These are phyloP conservation scores for Anneissia japonica DNA, from an alignment of 35 echinoderm and acorn worm species.

Conservation along the genomic window DNA sequence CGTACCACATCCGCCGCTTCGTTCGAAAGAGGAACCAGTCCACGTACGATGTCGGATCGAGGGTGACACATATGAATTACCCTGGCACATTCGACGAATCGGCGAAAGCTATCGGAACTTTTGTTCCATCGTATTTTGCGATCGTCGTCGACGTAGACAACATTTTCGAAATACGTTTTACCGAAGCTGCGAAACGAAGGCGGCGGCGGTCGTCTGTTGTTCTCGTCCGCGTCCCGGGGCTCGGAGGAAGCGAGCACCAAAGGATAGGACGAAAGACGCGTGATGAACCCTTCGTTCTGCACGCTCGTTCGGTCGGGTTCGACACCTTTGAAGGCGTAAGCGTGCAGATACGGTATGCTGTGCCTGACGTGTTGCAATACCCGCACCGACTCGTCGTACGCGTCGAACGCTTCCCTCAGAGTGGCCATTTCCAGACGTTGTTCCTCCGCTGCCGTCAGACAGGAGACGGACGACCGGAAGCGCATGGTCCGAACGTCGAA, in stretches of 20 bases:
- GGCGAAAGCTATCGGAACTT: no score
- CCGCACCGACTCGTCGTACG: background rate
- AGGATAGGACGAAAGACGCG: background rate
- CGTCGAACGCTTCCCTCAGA: background rate
- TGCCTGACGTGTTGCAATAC: background rate
- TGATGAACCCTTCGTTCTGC: background rate
- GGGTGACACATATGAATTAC: no score
- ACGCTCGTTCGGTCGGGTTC: background rate
- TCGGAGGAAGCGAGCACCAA: background rate
- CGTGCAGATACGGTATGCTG: background rate
- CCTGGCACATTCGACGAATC: no score
- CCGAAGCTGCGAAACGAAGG: no score
- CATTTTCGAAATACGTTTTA: no score
- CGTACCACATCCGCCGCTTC: no score
- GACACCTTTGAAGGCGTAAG: background rate
- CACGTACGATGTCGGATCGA: no score
- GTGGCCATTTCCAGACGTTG: background rate
- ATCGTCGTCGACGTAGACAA: no score
- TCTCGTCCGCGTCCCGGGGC: background rate
- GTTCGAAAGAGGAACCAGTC: no score
- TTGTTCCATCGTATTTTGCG: no score
- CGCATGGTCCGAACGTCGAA: background rate
- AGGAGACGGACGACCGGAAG: background rate
- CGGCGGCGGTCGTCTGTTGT: no score
- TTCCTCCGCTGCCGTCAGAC: background rate